phyloP scores from a whole-genome alignment of 2,888 invertebrate species.

The Stenodema calcarata region DNA sequence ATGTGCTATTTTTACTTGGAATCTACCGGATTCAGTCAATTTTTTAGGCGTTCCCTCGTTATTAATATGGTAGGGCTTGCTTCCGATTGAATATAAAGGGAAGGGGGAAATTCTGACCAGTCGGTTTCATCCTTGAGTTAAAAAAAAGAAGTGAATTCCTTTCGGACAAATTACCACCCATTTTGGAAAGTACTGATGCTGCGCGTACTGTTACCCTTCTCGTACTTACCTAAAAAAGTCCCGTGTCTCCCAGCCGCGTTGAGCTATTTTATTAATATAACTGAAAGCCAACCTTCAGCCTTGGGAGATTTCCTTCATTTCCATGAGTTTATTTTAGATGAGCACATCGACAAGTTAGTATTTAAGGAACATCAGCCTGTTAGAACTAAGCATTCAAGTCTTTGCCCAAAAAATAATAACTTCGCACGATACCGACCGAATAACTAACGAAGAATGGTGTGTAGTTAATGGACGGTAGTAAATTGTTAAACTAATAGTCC shows the following conservation, averaged over 20 bases:
- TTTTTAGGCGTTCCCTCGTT: conserved; percentile 47
- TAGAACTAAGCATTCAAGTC: too few relatives aligned
- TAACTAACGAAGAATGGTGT: too few relatives aligned
- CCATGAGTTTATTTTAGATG: neutral
- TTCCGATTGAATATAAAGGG: conserved; percentile 26
- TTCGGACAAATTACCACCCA: neutral
- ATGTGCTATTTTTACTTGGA: conserved; percentile 53
- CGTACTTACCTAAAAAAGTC: conserved; percentile 63
- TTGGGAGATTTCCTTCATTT: neutral
- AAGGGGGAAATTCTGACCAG: neutral
- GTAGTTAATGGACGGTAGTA: too few relatives aligned
- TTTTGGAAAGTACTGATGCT: neutral
- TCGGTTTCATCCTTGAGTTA: neutral
- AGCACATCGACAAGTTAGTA: too few relatives aligned
- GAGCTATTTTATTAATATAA: conserved; percentile 25
- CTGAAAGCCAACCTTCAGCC: conserved; percentile 11
- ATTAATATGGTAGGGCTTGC: conserved; percentile 45
- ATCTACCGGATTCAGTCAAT: conserved; percentile 55
- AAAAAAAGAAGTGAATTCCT: neutral
- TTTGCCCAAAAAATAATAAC: too few relatives aligned
- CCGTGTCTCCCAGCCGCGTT: conserved; percentile 58
- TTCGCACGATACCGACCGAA: too few relatives aligned
- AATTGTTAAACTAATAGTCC: too few relatives aligned
- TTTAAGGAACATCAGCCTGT: too few relatives aligned
- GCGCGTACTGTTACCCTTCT: neutral